Base-by-base conservation (phyloP, 1,140 invertebrate species). In the Trichomalopsis sarcophagae region DNA sequence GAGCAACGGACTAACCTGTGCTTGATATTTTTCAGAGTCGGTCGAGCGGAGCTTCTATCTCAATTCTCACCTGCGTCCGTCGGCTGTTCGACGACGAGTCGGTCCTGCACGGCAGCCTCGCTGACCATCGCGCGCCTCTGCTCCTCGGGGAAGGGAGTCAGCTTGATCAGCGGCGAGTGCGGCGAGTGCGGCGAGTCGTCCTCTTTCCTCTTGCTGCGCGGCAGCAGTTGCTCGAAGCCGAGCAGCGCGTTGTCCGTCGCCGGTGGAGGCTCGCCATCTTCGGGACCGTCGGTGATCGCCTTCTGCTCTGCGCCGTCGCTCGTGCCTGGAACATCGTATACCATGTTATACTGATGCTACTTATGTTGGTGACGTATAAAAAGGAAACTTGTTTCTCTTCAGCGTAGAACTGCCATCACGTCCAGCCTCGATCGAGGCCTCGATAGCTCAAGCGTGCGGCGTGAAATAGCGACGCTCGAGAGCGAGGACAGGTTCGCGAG, bases 131-230 rank as follows among this genome's bases (percentile, higher is more conserved):
- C 89, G 13, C 88, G 77, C 13, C 88, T 88, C 78, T 84, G 69
- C 73, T 88, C 88, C 30, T 87, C 88, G n/a, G 87, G 81, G 17
- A 89, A 88, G 47, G 89, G 89, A 0, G 86, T 88, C 0, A 89
- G 74, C 47, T 89, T 89, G 76, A 89, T 88, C 3, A 89, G 71
- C 0, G 88, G 84, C 0, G 87, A 86, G 17, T 84, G 74, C n/a
- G n/a, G 75, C 13, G 82, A 84, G 27, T 27, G 27, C 30, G 84
- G 80, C 17, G 85, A 84, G 17, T 85, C 87, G 10, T 78, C 86
- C 0, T 82, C 73, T 80, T 82, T 82, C 36, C 84, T 62, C 13
- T n/a, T 76, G 11, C 33, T 66, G 14, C 47, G 33, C 27, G 73
- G 84, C 23, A 76, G n/a, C 1, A 76, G 6, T 5, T 81, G 79